A percentile compares a stretch with the other conserved stretches of the same genome.
Evolutionary conservation across 2,113 vertebrate genomes (phyloP).

Genomic region (Rhineura floridana): DNA sequence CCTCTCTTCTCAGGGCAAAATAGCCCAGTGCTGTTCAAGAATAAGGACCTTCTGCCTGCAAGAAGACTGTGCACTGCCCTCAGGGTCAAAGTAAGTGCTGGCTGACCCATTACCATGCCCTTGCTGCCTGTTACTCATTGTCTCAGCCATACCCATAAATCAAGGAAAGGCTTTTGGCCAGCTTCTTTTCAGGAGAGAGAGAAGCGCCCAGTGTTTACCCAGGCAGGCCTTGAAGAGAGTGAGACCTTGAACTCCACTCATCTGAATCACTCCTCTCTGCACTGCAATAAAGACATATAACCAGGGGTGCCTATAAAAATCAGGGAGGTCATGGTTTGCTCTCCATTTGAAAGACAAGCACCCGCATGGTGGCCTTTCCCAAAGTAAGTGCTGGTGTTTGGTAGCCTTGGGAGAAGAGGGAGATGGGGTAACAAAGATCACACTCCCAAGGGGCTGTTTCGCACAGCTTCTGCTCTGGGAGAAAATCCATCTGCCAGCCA

Average conservation of each 20-base stretch:
- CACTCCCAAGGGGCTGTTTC: not conserved
- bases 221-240: conserved; percentile 67
- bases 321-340: conserved; percentile 26
- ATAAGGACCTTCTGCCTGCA: not conserved
- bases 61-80: not conserved
- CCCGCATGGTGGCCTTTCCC: not conserved
- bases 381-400: conserved; percentile 40
- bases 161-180: conserved; percentile 37
- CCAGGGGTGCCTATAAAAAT: conserved; percentile 72
- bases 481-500: not conserved
- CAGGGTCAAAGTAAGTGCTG: conserved; percentile 42
- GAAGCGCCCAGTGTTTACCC: conserved; percentile 56
- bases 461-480: not conserved
- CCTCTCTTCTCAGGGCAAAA: too few relatives aligned
- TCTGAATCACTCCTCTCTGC: conserved; percentile 58
- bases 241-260: conserved; percentile 78
- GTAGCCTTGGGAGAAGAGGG: not conserved
- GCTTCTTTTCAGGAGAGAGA: conserved; percentile 34
- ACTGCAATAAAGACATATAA: conserved; percentile 72
- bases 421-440: not conserved
- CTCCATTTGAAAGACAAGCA: conserved; percentile 21
- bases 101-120: conserved; percentile 39
- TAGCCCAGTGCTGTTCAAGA: not conserved
- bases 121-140: conserved; percentile 67
- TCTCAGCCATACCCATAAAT: conserved; percentile 63